Evolutionary conservation across 2,888 invertebrate species (phyloP), one percentile per base, ranked within the genome.

Genomic region (Polyploca ridens): DNA sequence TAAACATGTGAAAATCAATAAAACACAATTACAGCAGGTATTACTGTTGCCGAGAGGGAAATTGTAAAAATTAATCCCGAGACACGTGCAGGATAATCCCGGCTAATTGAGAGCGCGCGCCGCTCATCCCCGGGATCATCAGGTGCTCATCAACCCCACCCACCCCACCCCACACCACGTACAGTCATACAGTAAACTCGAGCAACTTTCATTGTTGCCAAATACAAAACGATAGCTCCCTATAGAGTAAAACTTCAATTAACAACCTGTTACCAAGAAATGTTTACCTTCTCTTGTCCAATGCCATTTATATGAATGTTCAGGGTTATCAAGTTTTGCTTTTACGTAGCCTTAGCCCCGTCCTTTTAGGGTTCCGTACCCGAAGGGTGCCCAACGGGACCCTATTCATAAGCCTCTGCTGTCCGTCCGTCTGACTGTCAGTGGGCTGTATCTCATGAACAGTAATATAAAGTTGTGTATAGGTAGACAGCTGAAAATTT

Each of bases 1-100:
- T 16, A 16, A 54, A 19, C 41, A 27, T 38, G n/a, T 62, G 10
- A 41, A 62, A 68, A 75, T 75, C 67, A 71, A 76, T 77, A 67
- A 70, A 76, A 72, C 63, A 27, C 70, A 72, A 78, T 79, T 69
- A 79, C 64, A 63, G 66, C 79, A 77, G 78, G 75, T 79, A 81
- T 62, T 66, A 70, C 66, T 62, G 67, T 69, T 73, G 73, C 65
- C 69, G 71, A 69, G 73, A 73, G 65, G 67, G 70, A 72, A 69
- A 71, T 76, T 74, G 72, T 71, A 70, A 74, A 71, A 75, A 79
- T 70, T 87, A 88, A 90, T 86, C 87, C 85, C 64, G 68, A 58
- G 90, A 74, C 93, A 93, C 93, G 93, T 93, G 93, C 83, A 77
- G 85, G 90, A 90, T 93, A 90, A 94, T 92, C 93, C 89, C 72